Evolutionary conservation across 2,797 vertebrate species (phyloP).

Genomic region (Paratrypauchen microcephalus): DNA sequence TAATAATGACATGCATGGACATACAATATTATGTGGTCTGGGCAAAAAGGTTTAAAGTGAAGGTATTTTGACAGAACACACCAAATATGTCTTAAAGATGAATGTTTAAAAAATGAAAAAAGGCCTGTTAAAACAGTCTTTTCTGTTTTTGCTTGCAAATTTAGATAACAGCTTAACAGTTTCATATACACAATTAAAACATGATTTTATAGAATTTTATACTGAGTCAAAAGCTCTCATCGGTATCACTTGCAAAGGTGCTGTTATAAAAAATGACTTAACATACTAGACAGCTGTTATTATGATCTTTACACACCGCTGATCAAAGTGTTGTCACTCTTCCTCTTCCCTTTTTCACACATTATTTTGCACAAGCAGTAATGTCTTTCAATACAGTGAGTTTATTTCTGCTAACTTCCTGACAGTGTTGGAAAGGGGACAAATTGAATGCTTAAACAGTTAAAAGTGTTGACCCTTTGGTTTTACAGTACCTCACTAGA

Average conservation of each 20-base stretch:
- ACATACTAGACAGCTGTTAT: slow-evolving; percentile 4
- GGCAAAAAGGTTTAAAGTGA: slow-evolving; percentile 10
- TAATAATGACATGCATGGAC: slow-evolving; percentile 43
- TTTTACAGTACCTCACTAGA: slow-evolving; percentile 67
- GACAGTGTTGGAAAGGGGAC: slow-evolving; percentile 17
- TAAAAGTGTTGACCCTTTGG: slow-evolving; percentile 22
- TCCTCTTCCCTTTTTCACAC: slow-evolving; percentile 34
- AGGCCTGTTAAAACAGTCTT: slow-evolving; percentile 37
- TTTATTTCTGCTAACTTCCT: slow-evolving; percentile 55
- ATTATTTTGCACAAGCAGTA: slow-evolving; percentile 47
- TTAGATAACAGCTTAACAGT: slow-evolving; percentile 53
- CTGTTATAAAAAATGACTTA: not conserved
- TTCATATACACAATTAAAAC: slow-evolving; percentile 55
- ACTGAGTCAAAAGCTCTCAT: slow-evolving; percentile 42
- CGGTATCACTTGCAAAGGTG: slow-evolving; percentile 11
- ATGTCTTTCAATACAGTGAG: slow-evolving; percentile 39
- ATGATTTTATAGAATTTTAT: slow-evolving; percentile 74
- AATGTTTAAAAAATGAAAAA: slow-evolving; percentile 11
- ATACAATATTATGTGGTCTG: slow-evolving; percentile 24
- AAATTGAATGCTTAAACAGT: slow-evolving; percentile 26
- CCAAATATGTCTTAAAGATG: slow-evolving; percentile 10
- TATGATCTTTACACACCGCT: slow-evolving; percentile 24
- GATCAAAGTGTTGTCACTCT: slow-evolving; percentile 14
- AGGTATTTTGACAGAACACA: slow-evolving; percentile 9
- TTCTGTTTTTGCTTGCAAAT: slow-evolving; percentile 51